These are phyloP conservation scores for Megastigmus dorsalis DNA, from an alignment of 2,888 invertebrate species.

Conservation along the genomic window DNA sequence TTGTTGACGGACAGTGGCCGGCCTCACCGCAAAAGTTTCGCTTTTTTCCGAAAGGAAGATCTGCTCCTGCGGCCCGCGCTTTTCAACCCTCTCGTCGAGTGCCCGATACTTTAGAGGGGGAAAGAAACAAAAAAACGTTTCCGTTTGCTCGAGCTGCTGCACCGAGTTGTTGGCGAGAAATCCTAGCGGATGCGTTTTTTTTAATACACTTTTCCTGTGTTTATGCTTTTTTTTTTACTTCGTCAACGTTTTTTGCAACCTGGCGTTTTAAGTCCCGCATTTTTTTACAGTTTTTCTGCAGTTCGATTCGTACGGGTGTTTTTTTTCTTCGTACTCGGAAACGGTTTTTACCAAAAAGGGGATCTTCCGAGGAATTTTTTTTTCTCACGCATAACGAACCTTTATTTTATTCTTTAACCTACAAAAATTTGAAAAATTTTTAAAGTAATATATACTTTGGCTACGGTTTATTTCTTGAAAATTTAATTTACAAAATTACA, in stretches of 20 bases:
- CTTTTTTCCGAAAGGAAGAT: slow-evolving; percentile 5
- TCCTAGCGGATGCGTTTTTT: neutral
- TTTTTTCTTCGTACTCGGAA: too few species aligned
- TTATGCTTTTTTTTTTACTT: neutral
- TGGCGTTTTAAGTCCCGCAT: slow-evolving; percentile 17
- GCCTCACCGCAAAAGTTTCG: slow-evolving; percentile 24
- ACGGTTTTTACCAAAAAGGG: too few species aligned
- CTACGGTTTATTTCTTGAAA: too few species aligned
- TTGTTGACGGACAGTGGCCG: slow-evolving; percentile 13
- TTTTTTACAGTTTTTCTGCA: slow-evolving; percentile 4
- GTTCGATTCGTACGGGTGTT: slow-evolving; percentile 1
- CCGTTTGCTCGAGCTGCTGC: neutral
- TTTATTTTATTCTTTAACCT: too few species aligned
- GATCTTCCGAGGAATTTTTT: too few species aligned
- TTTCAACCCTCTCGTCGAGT: slow-evolving; percentile 8
- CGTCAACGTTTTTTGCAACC: neutral
- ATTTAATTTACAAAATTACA: too few species aligned
- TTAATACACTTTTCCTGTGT: neutral
- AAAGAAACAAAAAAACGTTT: slow-evolving; percentile 10
- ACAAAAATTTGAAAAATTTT: too few species aligned
- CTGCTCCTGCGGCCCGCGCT: neutral
- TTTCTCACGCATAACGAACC: too few species aligned
- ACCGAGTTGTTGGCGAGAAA: neutral
- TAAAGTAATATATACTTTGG: too few species aligned
- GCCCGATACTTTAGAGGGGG: neutral